Conservation (phyloP, 2,113 vertebrate species). For the Myodes glareolus region DNA sequence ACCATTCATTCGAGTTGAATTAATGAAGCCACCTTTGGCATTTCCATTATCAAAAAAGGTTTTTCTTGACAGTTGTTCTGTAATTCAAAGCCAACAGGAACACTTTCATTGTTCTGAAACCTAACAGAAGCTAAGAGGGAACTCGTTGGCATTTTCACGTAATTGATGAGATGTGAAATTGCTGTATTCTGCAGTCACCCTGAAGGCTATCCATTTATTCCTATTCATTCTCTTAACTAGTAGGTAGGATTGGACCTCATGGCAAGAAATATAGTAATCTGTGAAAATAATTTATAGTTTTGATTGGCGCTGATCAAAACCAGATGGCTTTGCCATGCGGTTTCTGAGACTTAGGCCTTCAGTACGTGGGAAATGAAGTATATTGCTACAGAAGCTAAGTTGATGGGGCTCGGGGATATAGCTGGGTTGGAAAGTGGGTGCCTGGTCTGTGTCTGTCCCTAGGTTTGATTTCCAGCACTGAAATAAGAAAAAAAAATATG, state of each 20-base stretch:
- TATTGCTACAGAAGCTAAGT: not conserved
- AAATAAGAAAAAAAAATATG: not conserved
- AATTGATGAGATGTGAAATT: constrained; percentile 11
- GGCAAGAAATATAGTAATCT: not conserved
- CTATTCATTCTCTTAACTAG: not conserved
- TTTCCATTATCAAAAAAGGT: not conserved
- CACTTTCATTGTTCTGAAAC: constrained; percentile 1
- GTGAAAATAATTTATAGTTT: not conserved
- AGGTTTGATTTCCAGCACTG: not conserved
- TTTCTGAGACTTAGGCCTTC: not conserved
- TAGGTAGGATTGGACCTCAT: not conserved
- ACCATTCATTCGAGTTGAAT: not conserved
- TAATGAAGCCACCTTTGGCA: not conserved
- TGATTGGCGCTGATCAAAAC: not conserved
- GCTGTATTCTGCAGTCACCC: not conserved
- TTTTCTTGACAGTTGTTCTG: not conserved
- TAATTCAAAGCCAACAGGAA: not conserved
- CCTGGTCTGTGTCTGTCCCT: not conserved
- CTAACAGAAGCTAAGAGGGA: not conserved
- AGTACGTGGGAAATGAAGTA: not conserved
- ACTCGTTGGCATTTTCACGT: not conserved
- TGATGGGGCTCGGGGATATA: not conserved
- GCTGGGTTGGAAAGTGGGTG: no score
- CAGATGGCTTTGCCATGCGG: no score
- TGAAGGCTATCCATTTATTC: not conserved